Percentiles rank a stretch among this genome's conserved stretches.
These are phyloP conservation scores for Crocuta crocuta DNA, from an alignment of 2,113 vertebrate genomes.

Conservation along the genomic window DNA sequence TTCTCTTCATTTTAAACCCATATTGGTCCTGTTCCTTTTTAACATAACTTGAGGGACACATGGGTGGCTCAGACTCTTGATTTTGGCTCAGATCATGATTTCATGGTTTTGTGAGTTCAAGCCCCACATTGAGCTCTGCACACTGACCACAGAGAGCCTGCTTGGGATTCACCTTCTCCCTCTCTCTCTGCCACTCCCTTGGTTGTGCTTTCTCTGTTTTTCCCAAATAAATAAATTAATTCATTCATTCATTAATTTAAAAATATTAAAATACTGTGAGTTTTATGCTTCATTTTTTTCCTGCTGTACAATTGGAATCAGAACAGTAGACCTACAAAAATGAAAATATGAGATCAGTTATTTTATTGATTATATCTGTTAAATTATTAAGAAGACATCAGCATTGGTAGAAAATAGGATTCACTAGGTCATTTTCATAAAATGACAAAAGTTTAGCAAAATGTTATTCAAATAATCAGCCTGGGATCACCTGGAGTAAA, in stretches of 20 bases:
- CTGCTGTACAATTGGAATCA: background rate
- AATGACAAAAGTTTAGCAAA: background rate
- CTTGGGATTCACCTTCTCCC: too few species aligned
- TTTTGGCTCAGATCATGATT: too few species aligned
- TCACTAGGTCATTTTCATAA: background rate
- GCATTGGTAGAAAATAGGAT: background rate
- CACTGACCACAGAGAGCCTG: too few species aligned
- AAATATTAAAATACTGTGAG: background rate
- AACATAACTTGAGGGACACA: background rate
- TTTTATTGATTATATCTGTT: background rate
- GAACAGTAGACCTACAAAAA: background rate
- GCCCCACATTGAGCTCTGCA: too few species aligned
- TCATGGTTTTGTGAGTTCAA: too few species aligned
- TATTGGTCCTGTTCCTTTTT: background rate
- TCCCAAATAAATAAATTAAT: too few species aligned
- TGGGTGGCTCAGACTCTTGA: too few species aligned
- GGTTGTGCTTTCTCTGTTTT: too few species aligned
- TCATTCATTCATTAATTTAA: too few species aligned
- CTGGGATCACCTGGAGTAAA: background rate
- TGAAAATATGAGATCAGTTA: background rate
- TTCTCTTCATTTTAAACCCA: background rate
- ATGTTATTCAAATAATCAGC: background rate
- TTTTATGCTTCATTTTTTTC: too few species aligned
- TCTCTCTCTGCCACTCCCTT: too few species aligned
- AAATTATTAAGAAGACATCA: background rate